Conservation (phyloP, 2,113 vertebrate genomes). For the Pyrgilauda ruficollis region DNA sequence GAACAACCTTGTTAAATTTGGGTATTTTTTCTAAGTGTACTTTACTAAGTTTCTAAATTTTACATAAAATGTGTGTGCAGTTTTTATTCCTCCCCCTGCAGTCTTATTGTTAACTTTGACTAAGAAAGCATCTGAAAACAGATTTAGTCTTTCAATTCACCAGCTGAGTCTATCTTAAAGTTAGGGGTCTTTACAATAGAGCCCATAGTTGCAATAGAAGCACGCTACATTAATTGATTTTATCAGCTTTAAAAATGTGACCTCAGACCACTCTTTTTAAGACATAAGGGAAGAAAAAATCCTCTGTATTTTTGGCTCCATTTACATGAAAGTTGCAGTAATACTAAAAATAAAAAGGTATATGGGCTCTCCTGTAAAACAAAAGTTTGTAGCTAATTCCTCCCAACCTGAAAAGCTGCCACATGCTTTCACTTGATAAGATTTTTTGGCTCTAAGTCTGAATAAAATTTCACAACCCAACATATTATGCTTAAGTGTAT, state of each 20-base stretch:
- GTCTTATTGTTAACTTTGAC: background rate
- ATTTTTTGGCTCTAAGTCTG: background rate
- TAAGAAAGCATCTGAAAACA: background rate
- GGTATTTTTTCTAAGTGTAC: background rate
- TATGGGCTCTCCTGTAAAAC: background rate
- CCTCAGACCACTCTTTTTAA: background rate
- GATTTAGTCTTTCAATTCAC: background rate
- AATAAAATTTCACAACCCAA: slow-evolving; percentile 6
- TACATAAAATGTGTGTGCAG: background rate
- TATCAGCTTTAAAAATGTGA: background rate
- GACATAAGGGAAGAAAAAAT: background rate
- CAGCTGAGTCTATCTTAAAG: background rate
- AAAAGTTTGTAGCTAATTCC: background rate
- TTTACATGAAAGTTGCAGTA: background rate
- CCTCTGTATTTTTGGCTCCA: background rate
- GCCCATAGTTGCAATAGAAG: rapidly evolving
- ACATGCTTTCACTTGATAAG: background rate
- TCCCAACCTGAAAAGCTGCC: background rate
- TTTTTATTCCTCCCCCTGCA: background rate
- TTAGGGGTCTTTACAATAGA: background rate
- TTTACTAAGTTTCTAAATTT: background rate
- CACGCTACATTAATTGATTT: background rate
- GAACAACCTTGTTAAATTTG: background rate
- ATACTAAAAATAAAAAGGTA: background rate
- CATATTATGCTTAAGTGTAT: background rate